A percentile compares a stretch with the other conserved stretches of the same genome.
These are phyloP conservation scores for Rallus crepitans DNA, from an alignment of 2,797 vertebrate species.

Conservation along the genomic window DNA sequence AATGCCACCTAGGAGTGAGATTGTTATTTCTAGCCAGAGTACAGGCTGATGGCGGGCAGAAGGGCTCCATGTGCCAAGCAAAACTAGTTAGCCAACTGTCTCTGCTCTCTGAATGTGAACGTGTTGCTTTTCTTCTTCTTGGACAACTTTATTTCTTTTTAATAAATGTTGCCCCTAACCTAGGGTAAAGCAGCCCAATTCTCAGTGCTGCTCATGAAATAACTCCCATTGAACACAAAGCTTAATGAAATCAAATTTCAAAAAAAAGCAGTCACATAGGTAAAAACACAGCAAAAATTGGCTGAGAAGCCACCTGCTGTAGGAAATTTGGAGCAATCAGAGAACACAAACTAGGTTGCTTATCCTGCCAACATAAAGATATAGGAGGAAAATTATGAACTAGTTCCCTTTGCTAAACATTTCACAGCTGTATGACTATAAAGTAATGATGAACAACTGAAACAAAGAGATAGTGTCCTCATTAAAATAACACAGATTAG, in stretches of 20 bases:
- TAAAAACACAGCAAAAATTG: background rate
- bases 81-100: slow-evolving; percentile 26
- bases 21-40: slow-evolving; percentile 34
- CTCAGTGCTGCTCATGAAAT: background rate
- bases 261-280: background rate
- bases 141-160: background rate
- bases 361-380: background rate
- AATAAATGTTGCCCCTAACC: background rate
- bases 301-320: background rate
- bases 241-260: background rate
- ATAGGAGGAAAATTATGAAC: accelerated
- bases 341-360: background rate
- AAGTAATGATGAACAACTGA: background rate
- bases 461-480: background rate
- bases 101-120: background rate
- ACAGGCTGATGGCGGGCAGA: background rate
- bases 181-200: background rate
- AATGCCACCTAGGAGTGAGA: background rate
- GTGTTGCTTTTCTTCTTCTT: background rate
- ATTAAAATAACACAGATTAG: background rate
- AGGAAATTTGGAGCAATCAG: background rate
- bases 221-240: background rate
- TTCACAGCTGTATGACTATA: background rate
- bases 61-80: slow-evolving; percentile 10
- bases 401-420: background rate